A percentile compares a stretch with the other conserved stretches of the same genome.
Evolutionary conservation across 2,888 invertebrate species (phyloP).

Genomic region (Polymixis lichenea): DNA sequence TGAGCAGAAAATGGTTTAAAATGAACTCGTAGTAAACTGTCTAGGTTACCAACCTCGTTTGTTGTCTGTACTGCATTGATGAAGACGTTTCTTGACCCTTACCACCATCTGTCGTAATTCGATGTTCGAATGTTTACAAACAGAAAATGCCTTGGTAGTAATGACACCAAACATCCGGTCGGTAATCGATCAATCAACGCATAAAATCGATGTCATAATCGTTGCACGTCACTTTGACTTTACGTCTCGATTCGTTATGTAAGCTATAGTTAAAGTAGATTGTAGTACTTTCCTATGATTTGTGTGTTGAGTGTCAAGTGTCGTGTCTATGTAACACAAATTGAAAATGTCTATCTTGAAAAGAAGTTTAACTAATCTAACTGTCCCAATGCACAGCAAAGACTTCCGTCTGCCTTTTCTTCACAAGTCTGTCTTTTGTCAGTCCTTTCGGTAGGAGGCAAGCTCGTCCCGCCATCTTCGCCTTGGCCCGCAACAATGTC

Average conservation of each 20-base stretch:
- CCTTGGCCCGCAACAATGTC: no score
- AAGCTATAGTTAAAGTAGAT: constrained; percentile 36
- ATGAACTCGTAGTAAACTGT: no score
- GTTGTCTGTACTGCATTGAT: not conserved
- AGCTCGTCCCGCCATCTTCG: no score
- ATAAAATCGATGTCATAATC: constrained; percentile 64
- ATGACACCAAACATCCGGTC: constrained; percentile 61
- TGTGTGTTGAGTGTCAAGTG: not conserved
- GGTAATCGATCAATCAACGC: constrained; percentile 59
- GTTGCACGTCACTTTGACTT: constrained; percentile 40
- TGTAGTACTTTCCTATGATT: constrained; percentile 9
- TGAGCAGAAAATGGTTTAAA: not conserved
- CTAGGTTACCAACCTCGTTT: not conserved
- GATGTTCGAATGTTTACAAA: constrained; percentile 60
- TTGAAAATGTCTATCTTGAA: not conserved
- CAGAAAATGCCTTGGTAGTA: constrained; percentile 60
- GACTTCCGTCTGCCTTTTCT: no score
- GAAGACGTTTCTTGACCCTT: constrained; percentile 3
- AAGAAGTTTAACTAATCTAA: no score
- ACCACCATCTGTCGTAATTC: constrained; percentile 19
- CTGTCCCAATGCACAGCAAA: no score
- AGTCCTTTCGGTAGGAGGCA: no score
- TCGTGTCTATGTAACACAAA: not conserved
- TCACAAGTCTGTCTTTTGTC: no score
- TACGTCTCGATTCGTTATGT: constrained; percentile 47